A percentile compares a stretch with the other conserved stretches of the same genome.
Evolutionary conservation across 2,113 vertebrate genomes (phyloP).

Genomic region (Falcunculus frontatus): DNA sequence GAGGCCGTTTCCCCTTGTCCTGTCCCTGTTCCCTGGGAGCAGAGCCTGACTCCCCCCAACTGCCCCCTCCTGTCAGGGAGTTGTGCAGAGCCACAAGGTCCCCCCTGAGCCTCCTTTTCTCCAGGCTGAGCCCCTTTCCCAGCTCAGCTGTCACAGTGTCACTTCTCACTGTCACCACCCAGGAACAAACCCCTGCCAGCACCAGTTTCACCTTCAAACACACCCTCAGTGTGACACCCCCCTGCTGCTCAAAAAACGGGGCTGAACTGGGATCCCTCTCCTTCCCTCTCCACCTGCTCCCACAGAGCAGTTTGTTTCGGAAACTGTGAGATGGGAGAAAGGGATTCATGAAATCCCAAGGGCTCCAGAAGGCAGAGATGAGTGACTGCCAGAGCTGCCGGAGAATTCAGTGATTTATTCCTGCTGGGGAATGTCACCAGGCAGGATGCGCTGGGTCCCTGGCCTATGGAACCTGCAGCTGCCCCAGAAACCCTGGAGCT

Average conservation of each 20-base stretch:
- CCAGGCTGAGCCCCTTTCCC: not conserved
- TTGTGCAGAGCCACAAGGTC: not conserved
- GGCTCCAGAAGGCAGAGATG: not conserved
- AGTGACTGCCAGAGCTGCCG: not conserved
- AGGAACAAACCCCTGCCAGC: not conserved
- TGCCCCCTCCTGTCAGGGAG: not conserved
- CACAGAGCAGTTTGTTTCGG: rapidly evolving
- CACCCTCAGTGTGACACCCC: not conserved
- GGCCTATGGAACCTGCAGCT: not conserved
- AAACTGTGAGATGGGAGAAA: not conserved
- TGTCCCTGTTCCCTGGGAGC: not conserved
- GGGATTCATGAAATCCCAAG: not conserved
- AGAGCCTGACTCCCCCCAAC: not conserved
- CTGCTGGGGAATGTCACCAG: not conserved
- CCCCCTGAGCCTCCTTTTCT: not conserved
- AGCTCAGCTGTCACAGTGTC: not conserved
- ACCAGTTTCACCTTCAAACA: not conserved
- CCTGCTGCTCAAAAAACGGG: not conserved
- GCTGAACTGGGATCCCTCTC: too few species aligned
- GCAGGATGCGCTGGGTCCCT: not conserved
- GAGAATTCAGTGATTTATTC: not conserved
- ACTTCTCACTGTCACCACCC: not conserved
- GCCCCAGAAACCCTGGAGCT: not conserved
- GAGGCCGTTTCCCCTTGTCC: not conserved
- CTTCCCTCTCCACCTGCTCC: not conserved